phyloP scores from a whole-genome alignment of 1,140 invertebrate genomes.

The Copidosoma floridanum region DNA sequence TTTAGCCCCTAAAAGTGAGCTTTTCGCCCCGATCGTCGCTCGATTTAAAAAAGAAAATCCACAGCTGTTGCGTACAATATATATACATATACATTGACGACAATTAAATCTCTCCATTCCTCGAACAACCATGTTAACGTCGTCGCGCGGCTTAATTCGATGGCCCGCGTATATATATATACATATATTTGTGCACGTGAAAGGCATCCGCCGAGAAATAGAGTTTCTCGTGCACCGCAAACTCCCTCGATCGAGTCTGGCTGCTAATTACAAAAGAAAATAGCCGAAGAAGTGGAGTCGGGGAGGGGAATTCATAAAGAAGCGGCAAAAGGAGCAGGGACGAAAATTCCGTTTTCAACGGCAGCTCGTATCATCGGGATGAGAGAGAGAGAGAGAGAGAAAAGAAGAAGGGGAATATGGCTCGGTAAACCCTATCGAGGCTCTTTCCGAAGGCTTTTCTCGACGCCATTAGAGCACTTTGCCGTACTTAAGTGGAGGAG shows the following conservation, averaged over 20 bases:
- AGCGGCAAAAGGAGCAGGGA: neutral
- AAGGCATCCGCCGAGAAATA: neutral
- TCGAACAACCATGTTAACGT: no score
- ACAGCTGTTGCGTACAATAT: no score
- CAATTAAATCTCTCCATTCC: no score
- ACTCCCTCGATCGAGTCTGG: neutral
- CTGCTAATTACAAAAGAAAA: neutral
- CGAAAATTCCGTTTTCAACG: slow-evolving; percentile 11
- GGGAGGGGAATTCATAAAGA: slow-evolving; percentile 14
- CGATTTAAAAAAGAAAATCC: no score
- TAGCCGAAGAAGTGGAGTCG: neutral
- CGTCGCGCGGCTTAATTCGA: no score
- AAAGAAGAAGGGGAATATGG: neutral
- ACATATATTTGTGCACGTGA: no score
- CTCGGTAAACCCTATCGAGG: slow-evolving; percentile 26
- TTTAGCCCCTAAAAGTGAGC: no score
- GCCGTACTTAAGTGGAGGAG: slow-evolving; percentile 25
- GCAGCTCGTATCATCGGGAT: neutral
- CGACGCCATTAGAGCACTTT: slow-evolving; percentile 30
- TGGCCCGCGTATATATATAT: no score
- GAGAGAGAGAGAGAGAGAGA: neutral
- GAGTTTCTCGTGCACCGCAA: neutral
- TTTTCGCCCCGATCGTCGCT: no score
- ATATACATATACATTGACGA: no score
- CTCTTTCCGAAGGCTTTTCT: slow-evolving; percentile 24